These are phyloP conservation scores for Eristalis tenax DNA, from an alignment of 2,888 invertebrate species.

Conservation along the genomic window DNA sequence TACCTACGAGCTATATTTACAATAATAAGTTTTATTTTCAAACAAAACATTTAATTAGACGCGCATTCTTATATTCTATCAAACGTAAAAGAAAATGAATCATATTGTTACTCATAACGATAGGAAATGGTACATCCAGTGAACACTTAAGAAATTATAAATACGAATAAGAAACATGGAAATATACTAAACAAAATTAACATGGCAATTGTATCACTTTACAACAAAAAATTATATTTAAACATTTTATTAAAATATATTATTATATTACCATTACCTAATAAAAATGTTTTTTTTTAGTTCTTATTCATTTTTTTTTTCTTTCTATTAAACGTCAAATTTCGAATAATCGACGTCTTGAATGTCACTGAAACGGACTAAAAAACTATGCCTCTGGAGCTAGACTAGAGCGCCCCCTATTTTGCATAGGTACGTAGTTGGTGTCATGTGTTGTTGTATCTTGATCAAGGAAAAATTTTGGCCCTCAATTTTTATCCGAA, in stretches of 20 bases:
- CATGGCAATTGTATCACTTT: conserved; percentile 73
- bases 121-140: conserved; percentile 24
- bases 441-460: too few relatives aligned
- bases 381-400: too few relatives aligned
- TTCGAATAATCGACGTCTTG: too few relatives aligned
- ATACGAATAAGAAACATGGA: conserved; percentile 31
- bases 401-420: too few relatives aligned
- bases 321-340: too few relatives aligned
- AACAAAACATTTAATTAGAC: conserved; percentile 24
- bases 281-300: conserved; percentile 21
- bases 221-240: conserved; percentile 72
- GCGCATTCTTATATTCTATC: conserved; percentile 39
- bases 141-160: conserved; percentile 24
- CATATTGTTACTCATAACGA: conserved; percentile 25
- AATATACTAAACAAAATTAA: conserved; percentile 21
- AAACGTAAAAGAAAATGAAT: conserved; percentile 32
- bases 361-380: too few relatives aligned
- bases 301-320: not conserved
- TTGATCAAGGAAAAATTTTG: too few relatives aligned
- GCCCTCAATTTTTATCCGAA: too few relatives aligned
- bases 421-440: too few relatives aligned
- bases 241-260: conserved; percentile 74
- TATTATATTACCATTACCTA: conserved; percentile 74
- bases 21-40: conserved; percentile 47
- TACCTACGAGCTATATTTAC: conserved; percentile 64